Conservation (phyloP, 2,797 vertebrate species). For the Enteromius treurensis region DNA sequence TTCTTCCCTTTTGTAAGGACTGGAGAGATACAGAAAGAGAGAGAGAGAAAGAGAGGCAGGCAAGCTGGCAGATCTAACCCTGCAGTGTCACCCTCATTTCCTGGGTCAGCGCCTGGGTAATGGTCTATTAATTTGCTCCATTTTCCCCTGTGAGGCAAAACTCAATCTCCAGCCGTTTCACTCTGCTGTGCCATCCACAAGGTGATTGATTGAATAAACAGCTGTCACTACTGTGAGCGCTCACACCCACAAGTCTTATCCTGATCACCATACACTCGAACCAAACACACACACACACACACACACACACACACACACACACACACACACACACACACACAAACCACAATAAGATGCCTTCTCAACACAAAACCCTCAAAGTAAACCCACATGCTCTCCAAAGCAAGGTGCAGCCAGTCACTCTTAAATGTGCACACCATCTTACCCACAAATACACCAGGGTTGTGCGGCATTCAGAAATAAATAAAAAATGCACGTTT, state of each 20-base stretch:
- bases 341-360: constrained; percentile 12
- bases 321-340: constrained; percentile 51
- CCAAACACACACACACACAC: constrained; percentile 46
- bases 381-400: constrained; percentile 38
- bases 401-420: constrained; percentile 41
- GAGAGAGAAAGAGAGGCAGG: constrained; percentile 43
- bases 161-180: constrained; percentile 88
- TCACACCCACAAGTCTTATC: constrained; percentile 71
- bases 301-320: no score
- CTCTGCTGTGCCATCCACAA: constrained; percentile 80
- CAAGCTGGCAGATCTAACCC: constrained; percentile 69
- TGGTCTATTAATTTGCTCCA: constrained; percentile 99
- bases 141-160: constrained; percentile 92
- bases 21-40: constrained; percentile 38
- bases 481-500: not conserved
- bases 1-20: constrained; percentile 42
- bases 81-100: constrained; percentile 85
- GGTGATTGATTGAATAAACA: constrained; percentile 96
- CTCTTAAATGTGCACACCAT: constrained; percentile 27
- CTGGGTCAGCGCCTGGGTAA: constrained; percentile 98
- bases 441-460: constrained; percentile 44
- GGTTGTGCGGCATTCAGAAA: constrained; percentile 25
- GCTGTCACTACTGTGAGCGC: constrained; percentile 85
- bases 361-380: constrained; percentile 35
- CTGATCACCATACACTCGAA: constrained; percentile 54